phyloP scores from a whole-genome alignment of 2,113 vertebrate genomes.

The Syngnathus floridae region DNA sequence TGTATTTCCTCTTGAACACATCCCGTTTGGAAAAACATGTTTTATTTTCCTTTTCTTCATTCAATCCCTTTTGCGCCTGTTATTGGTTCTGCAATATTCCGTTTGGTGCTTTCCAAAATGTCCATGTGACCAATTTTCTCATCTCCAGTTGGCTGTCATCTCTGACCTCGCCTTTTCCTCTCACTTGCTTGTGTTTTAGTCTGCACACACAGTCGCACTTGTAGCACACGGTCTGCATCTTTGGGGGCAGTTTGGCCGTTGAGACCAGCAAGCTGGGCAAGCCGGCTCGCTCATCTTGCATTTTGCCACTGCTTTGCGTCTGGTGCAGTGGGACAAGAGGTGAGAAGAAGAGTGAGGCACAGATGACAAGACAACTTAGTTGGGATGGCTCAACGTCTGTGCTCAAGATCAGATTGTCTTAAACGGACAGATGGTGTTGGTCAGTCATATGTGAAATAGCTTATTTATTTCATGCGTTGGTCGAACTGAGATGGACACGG shows the following conservation, averaged over 20 bases:
- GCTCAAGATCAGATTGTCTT: too few species aligned
- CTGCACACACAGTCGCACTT: background rate
- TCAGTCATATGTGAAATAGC: too few species aligned
- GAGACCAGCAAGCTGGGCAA: slow-evolving; percentile 17
- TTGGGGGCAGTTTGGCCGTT: slow-evolving; percentile 12
- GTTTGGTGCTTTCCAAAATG: background rate
- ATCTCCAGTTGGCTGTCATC: slow-evolving; percentile 5
- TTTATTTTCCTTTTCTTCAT: too few species aligned
- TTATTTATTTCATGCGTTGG: too few species aligned
- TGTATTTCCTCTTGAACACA: background rate
- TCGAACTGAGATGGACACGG: too few species aligned
- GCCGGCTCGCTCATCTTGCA: slow-evolving; percentile 25
- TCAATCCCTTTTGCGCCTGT: background rate
- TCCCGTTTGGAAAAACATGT: background rate
- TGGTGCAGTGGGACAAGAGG: slow-evolving; percentile 12
- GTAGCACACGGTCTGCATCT: slow-evolving; percentile 24
- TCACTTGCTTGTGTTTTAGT: background rate
- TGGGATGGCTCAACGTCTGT: too few species aligned
- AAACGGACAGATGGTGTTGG: too few species aligned
- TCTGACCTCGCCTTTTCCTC: slow-evolving; percentile 26
- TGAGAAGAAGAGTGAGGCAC: background rate
- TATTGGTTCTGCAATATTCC: background rate
- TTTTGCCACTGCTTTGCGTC: slow-evolving; percentile 8
- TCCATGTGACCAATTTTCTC: background rate
- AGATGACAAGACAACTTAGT: background rate